Evolutionary conservation across 2,888 invertebrate species (phyloP), one percentile per base, ranked within the genome.

Genomic region (Caradrina kadenii): DNA sequence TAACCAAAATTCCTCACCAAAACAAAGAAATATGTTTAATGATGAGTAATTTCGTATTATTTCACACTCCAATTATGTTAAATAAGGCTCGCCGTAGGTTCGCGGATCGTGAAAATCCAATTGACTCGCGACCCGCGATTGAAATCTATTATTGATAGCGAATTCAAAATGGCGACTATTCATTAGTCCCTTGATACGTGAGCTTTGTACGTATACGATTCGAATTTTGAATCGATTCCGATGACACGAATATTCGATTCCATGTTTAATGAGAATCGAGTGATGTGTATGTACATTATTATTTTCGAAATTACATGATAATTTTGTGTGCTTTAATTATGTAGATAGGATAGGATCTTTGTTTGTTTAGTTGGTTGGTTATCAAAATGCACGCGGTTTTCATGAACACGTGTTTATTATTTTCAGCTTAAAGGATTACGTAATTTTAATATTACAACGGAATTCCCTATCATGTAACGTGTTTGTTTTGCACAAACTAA

Each of bases 81-180:
- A 80, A 83, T 77, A 76, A 75, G 68, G 76, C 62, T 71, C 63
- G 42, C 63, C 79, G 70, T 84, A 78, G 71, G 80, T 82, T 76
- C 75, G 66, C 79, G 70, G 76, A 62, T 76, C 70, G 78, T 83
- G 84, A 82, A 85, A 88, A 90, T 86, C 86, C 86, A 89, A 89
- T 90, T 86, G 88, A 84, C 82, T 83, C 82, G 76, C 80, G 87
- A 87, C 85, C 85, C 85, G 73, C 82, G 87, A 86, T 89, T 86
- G 85, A 87, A 88, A 89, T 91, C 89, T 90, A 90, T 91, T 91
- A 91, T 91, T 91, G 89, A 91, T 89, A 88, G 85, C 81, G 85
- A 81, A 88, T 88, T 80, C 89, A 86, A 89, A 90, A 91, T 88
- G 89, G 87, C 87, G 89, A 82, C 89, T 87, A 90, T 91, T 90